Base-by-base conservation (phyloP, 2,888 invertebrate genomes). In the Axea sp. region DNA sequence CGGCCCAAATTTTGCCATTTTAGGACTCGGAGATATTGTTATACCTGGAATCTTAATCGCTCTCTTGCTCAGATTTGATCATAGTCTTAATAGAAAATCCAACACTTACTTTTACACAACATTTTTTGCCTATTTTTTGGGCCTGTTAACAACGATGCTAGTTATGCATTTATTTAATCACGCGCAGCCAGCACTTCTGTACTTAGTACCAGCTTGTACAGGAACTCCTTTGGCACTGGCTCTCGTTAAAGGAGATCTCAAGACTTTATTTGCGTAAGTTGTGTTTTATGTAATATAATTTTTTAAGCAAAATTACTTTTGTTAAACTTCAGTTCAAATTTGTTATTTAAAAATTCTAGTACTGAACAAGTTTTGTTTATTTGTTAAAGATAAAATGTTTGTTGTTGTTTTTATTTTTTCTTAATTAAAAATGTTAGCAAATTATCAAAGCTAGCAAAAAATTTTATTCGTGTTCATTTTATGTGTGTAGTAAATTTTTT, bases 31-130 rank as follows among this genome's bases (percentile, higher is more conserved):
- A 1, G 99, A 99, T 88, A 99, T 99, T 82, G 99, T 99, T 22
- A 96, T 99, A 77, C 99, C 99, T 2, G 99, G 99, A 76, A 98
- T 99, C 84, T 99, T 99, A 88, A 98, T 99, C 82, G 99, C 99
- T 0, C 90, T 99, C 14, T 90, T 99, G 39, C 91, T 99, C 43
- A 92, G 99, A 77, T 99, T 98, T 89, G 99, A 99, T 89, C 92
- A 94, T 86, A 95, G 96, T 83, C 90, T 96, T 73, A 93, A 94
- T 80, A 90, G 96, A 9, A 94, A 94, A 85, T 92, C 93, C 6
- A 92, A 94, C 80, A 91, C 93, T 14, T 96, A 96, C 87, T 99
- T 99, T 90, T 94, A 94, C 84, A 92, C 95, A 1, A 96, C 98
- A 1, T 95, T 99, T 87, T 86, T 92, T 35, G 99, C 99, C 0